phyloP scores from a whole-genome alignment of 2,797 vertebrate genomes.

The Tiaroga cobitis region DNA sequence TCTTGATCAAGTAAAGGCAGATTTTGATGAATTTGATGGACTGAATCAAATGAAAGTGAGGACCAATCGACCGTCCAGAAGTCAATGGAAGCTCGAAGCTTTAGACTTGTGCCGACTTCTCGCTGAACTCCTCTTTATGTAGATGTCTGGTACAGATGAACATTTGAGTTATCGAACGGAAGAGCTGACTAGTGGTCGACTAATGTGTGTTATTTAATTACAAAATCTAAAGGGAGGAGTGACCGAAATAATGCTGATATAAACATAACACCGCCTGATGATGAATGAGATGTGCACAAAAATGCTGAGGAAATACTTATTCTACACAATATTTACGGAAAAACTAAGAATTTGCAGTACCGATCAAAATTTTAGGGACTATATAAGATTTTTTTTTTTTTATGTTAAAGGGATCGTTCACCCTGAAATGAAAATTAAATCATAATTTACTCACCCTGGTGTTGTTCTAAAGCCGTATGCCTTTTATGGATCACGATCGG shows the following conservation, averaged over 20 bases:
- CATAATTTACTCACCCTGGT: background rate
- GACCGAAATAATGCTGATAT: background rate
- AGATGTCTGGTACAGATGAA: background rate
- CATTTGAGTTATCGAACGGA: background rate
- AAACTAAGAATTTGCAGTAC: too few species aligned
- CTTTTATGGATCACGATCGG: too few species aligned
- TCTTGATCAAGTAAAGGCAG: background rate
- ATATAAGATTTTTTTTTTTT: background rate
- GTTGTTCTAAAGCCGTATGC: background rate
- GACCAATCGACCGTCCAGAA: slow-evolving; percentile 32
- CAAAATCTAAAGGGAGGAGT: background rate
- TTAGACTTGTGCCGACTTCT: slow-evolving; percentile 68
- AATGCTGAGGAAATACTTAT: background rate
- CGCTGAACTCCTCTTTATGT: background rate
- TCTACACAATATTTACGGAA: too few species aligned
- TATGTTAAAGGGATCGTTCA: background rate
- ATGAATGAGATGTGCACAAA: background rate
- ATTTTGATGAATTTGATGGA: background rate
- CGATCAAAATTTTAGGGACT: too few species aligned
- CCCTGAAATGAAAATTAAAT: background rate
- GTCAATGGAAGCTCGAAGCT: slow-evolving; percentile 74
- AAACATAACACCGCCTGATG: background rate
- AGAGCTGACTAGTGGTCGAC: background rate
- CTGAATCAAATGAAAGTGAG: slow-evolving; percentile 29
- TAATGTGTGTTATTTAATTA: background rate